Percentiles rank a stretch among this genome's conserved stretches.
Evolutionary conservation across 2,888 invertebrate species (phyloP).

Genomic region (Alcis repandata): DNA sequence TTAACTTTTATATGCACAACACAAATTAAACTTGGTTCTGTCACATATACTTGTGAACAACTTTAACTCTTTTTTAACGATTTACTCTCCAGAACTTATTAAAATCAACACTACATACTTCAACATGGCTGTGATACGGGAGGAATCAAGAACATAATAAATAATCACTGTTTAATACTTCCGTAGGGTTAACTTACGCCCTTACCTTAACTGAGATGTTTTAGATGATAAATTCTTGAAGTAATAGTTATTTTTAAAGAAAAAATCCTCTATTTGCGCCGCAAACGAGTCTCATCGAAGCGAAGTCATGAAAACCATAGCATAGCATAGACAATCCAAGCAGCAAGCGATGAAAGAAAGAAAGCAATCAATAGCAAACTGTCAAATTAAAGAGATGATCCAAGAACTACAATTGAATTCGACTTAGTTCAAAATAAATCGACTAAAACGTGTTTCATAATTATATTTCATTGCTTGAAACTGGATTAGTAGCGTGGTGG

Average conservation of each 20-base stretch:
- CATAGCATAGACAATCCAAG: conserved; percentile 53
- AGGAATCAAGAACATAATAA: conserved; percentile 85
- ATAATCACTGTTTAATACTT: conserved; percentile 84
- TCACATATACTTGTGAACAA: conserved; percentile 85
- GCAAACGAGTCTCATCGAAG: conserved; percentile 76
- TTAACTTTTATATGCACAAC: conserved; percentile 83
- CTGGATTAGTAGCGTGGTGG: too few species aligned
- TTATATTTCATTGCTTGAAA: too few species aligned
- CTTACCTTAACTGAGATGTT: conserved; percentile 85
- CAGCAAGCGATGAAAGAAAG: neutral
- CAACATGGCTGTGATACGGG: conserved; percentile 86
- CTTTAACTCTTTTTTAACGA: conserved; percentile 80
- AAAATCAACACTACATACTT: conserved; percentile 84
- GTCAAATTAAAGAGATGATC: too few species aligned
- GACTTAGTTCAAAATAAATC: too few species aligned
- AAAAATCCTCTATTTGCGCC: conserved; percentile 78
- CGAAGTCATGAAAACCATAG: conserved; percentile 61
- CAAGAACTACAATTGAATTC: too few species aligned
- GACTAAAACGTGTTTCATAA: too few species aligned
- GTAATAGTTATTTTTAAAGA: conserved; percentile 69
- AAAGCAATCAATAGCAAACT: neutral
- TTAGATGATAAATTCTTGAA: conserved; percentile 82
- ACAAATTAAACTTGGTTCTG: conserved; percentile 85
- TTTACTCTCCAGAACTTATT: conserved; percentile 83
- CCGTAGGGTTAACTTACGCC: conserved; percentile 84